Base-by-base conservation (phyloP, 2,797 vertebrate genomes). In the Pogoniulus pusillus region DNA sequence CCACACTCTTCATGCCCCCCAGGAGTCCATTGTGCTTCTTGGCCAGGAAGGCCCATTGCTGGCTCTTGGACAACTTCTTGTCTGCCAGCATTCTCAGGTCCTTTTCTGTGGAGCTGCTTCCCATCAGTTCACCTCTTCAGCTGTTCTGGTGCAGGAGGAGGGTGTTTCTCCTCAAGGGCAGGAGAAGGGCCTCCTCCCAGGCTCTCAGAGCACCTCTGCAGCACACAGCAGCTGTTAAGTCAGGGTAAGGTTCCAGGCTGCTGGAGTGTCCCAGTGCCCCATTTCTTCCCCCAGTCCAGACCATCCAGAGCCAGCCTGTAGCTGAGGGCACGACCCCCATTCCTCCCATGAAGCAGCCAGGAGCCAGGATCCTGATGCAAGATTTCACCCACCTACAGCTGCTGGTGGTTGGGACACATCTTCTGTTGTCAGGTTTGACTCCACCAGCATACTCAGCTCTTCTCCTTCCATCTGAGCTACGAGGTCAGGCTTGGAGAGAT, bases 371-470 rank as follows among this genome's bases (percentile, higher is more conserved):
- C 47, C 47, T 49, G 47, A 47, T 24, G 22, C 47, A 49, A 49
- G 47, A 23, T 49, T 49, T 49, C 47, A 87, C 92, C 4, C 69
- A 95, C 92, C 92, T 58, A 1, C 2, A 15, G 76, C 37, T 9
- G 49, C 64, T 29, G 72, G 41, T 7, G 9, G 64, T 41, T 41
- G 41, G 35, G 57, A 54, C 15, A 49, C 13, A 1, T 37, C 55
- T 7, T 32, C 23, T 49, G 22, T 47, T 23, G 54, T 29, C 29
- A 8, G 34, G 47, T 35, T 29, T 0, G 3, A 20, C 27, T 73
- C 34, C 0, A 0, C 12, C 0, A 0, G 24, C 0, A 1, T 1
- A 9, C 34, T 47, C 10, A 22, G 69, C 29, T 89, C 83, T 24
- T 68, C 90, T 65, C 49, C 57, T 23, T 89, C 91, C 4, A 90